Percentiles rank a stretch among this genome's conserved stretches.
phyloP scores from a whole-genome alignment of 2,888 invertebrate species.

The Eremobia ochroleuca region DNA sequence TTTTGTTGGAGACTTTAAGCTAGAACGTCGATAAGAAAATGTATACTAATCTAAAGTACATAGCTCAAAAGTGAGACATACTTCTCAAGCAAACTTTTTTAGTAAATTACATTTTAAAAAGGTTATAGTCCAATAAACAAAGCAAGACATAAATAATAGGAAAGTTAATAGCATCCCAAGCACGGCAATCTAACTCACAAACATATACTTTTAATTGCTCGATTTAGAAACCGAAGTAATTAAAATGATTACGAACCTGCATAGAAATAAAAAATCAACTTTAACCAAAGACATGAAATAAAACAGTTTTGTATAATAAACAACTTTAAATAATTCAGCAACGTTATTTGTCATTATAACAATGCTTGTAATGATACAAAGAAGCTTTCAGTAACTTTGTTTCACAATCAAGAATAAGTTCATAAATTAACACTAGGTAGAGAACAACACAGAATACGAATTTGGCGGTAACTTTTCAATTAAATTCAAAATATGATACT shows the following conservation, averaged over 20 bases:
- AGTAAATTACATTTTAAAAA: no score
- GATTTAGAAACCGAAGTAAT: background rate
- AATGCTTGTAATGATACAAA: slow-evolving; percentile 49
- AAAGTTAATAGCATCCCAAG: no score
- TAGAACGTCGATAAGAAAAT: background rate
- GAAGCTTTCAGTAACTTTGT: slow-evolving; percentile 41
- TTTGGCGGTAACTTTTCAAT: slow-evolving; percentile 16
- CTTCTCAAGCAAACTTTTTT: background rate
- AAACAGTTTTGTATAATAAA: slow-evolving; percentile 1
- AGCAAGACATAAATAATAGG: background rate
- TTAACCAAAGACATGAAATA: background rate
- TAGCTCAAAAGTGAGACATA: background rate
- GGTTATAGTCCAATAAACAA: background rate
- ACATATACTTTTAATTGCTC: background rate
- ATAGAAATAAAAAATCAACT: background rate
- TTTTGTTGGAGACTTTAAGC: background rate
- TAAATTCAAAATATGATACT: background rate
- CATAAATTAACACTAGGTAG: slow-evolving; percentile 29
- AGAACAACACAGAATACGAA: slow-evolving; percentile 13
- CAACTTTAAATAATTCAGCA: slow-evolving; percentile 12
- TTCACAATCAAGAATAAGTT: slow-evolving; percentile 35
- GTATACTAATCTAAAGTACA: background rate
- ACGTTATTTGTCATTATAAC: slow-evolving; percentile 42
- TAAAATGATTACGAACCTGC: no score
- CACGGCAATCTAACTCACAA: background rate